phyloP scores from a whole-genome alignment of 2,113 vertebrate genomes.

The Nerophis lumbriciformis region DNA sequence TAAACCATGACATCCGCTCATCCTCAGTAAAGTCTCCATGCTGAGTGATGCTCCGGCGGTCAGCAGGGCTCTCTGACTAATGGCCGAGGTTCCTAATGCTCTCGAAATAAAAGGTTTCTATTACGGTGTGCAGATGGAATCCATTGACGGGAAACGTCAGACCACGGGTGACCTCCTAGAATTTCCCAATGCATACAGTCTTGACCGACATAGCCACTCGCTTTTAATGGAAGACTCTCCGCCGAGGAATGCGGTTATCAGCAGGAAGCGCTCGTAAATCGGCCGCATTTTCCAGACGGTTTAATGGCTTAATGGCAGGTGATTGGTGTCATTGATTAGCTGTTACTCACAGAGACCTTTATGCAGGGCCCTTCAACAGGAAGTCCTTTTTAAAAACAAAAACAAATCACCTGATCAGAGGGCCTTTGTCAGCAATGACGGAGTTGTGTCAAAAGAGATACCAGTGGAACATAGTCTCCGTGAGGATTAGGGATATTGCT shows the following conservation, averaged over 20 bases:
- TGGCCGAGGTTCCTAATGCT: conserved; percentile 50
- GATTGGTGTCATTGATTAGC: conserved; percentile 4
- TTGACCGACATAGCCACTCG: not conserved
- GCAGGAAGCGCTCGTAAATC: conserved; percentile 6
- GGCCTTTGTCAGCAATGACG: too few relatives aligned
- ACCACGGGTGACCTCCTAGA: conserved; percentile 15
- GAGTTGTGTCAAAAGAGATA: not conserved
- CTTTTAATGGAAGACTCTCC: conserved; percentile 6
- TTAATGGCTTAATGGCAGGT: conserved; percentile 4
- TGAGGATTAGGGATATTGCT: not conserved
- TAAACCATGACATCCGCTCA: conserved; percentile 39
- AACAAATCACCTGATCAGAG: not conserved
- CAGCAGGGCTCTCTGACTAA: conserved; percentile 40
- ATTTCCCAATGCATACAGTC: conserved; percentile 6
- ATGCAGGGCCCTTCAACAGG: not conserved
- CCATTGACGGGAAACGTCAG: conserved; percentile 36
- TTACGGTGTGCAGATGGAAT: conserved; percentile 19
- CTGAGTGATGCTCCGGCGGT: conserved; percentile 37
- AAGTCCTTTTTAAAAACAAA: not conserved
- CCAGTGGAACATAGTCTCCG: too few relatives aligned
- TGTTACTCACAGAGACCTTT: not conserved
- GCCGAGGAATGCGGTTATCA: not conserved
- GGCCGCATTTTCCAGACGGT: not conserved
- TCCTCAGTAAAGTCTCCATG: conserved; percentile 40
- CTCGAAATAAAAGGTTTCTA: conserved; percentile 37